Evolutionary conservation across 2,113 vertebrate species (phyloP).

Genomic region (Physeter macrocephalus): DNA sequence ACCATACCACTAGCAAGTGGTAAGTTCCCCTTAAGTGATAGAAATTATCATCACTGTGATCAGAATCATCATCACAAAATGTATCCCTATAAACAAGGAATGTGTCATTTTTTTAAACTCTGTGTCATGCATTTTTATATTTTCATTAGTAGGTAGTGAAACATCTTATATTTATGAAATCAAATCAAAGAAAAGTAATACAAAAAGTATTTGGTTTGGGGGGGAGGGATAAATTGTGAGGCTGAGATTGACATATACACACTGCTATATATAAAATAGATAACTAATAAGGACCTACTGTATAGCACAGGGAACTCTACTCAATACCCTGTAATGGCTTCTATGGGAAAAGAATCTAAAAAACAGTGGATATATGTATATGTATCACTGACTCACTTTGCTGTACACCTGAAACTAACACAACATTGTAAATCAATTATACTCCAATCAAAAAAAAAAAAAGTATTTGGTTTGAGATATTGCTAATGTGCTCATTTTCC

Average conservation of each 20-base stretch:
- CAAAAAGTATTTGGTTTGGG: background rate
- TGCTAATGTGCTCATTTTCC: background rate
- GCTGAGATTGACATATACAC: background rate
- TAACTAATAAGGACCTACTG: background rate
- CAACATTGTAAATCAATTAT: background rate
- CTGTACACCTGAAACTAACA: background rate
- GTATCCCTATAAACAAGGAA: background rate
- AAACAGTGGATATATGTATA: background rate
- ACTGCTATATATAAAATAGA: background rate
- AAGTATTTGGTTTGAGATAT: background rate
- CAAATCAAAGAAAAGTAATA: background rate
- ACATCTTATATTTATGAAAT: background rate
- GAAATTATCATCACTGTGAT: background rate
- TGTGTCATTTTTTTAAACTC: background rate
- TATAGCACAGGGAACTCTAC: background rate
- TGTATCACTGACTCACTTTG: background rate
- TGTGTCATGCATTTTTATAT: background rate
- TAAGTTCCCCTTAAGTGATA: background rate
- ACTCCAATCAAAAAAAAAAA: background rate
- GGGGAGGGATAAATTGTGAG: background rate
- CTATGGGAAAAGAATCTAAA: background rate
- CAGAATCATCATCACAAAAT: background rate
- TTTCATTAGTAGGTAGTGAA: background rate
- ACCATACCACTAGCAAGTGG: background rate
- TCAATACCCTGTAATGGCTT: background rate